Conservation (phyloP, 1,140 invertebrate genomes). For the Sycobia sp. region DNA sequence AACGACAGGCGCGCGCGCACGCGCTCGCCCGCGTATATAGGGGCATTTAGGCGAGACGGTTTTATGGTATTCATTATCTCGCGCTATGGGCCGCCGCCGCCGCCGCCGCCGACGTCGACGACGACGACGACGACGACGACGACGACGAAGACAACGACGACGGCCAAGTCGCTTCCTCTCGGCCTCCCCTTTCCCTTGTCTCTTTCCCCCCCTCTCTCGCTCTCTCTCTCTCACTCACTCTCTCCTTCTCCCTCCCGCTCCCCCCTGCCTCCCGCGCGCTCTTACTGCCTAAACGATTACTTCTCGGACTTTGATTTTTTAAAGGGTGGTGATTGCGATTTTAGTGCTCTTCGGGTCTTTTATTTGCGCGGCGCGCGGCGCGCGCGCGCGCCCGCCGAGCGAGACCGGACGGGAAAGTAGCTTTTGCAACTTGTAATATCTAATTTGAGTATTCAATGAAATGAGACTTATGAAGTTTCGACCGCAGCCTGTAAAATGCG, state of each 20-base stretch:
- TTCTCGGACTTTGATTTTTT: conserved; percentile 20
- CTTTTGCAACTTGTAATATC: no score
- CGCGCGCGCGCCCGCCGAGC: no score
- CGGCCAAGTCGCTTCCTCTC: neutral
- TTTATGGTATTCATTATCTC: conserved; percentile 37
- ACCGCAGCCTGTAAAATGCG: no score
- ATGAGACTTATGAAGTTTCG: no score
- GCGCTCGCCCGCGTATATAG: no score
- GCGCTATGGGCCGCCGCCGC: neutral
- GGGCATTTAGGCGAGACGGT: conserved; percentile 31
- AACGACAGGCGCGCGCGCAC: conserved; percentile 25
- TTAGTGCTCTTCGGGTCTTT: conserved; percentile 7
- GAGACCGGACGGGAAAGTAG: neutral
- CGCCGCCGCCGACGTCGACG: neutral
- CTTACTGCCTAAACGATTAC: neutral
- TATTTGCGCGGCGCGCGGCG: neutral
- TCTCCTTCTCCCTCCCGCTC: no score
- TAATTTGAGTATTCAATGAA: no score
- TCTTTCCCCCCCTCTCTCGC: neutral
- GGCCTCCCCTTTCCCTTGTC: neutral
- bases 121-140: no score
- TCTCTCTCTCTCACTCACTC: neutral
- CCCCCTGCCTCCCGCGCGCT: neutral
- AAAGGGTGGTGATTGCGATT: conserved; percentile 19
- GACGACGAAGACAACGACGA: no score